Conservation (phyloP, 2,797 vertebrate genomes). For the Chromis chromis region DNA sequence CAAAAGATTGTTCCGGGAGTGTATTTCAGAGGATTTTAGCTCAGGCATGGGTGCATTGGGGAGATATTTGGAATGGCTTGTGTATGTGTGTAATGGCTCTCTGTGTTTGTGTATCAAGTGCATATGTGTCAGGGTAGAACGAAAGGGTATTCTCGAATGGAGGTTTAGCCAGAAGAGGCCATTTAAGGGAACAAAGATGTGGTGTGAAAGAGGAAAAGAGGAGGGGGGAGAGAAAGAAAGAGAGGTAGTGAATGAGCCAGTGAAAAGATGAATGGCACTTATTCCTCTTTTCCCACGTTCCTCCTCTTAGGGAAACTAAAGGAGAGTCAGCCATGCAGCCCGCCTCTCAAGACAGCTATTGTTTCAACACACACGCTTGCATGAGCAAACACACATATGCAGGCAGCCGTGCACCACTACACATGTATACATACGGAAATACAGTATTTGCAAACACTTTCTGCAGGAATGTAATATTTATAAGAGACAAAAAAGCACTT, state of each 20-base stretch:
- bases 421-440: constrained; percentile 19
- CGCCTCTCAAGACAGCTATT: constrained; percentile 77
- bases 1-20: constrained; percentile 33
- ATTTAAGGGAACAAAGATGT: constrained; percentile 83
- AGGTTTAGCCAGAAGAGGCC: constrained; percentile 78
- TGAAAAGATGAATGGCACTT: constrained; percentile 85
- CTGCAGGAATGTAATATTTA: constrained; percentile 36
- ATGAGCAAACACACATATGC: constrained; percentile 59
- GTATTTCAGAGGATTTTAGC: constrained; percentile 37
- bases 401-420: constrained; percentile 14
- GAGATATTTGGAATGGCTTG: constrained; percentile 39
- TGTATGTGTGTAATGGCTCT: constrained; percentile 25
- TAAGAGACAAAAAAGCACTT: constrained; percentile 17
- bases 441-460: constrained; percentile 27
- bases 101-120: constrained; percentile 57
- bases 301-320: constrained; percentile 77
- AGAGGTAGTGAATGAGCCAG: constrained; percentile 74
- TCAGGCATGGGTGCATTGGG: not conserved
- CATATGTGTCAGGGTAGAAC: constrained; percentile 69
- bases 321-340: constrained; percentile 77
- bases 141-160: constrained; percentile 71
- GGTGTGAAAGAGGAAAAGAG: constrained; percentile 72
- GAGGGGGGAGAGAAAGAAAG: constrained; percentile 65
- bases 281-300: constrained; percentile 86
- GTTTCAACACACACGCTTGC: constrained; percentile 73